Evolutionary conservation across 2,113 vertebrate species (phyloP), one percentile per base, ranked within the genome.

Genomic region (Saguinus midas): DNA sequence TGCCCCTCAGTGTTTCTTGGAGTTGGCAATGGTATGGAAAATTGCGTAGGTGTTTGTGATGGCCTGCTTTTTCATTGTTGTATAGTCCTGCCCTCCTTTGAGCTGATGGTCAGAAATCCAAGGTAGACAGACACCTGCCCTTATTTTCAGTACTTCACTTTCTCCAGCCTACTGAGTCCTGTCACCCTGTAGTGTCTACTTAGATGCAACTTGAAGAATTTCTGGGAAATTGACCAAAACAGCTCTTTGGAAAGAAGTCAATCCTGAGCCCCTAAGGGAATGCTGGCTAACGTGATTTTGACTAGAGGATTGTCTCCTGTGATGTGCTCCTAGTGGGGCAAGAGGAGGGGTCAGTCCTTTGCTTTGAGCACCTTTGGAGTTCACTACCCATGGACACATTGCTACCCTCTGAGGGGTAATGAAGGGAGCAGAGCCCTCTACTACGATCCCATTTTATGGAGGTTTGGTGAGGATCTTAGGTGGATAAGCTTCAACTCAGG

Each of bases 31-130:
- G 16, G 37, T 6, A 3, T 43, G 5, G 16, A 32, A 72, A 57
- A 12, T 7, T 20, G 45, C 0, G 1, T 4, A 43, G 68, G 52
- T 21, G 11, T 57, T 50, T 1, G 0, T 10, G 6, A 4, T n/a
- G 73, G 61, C 48, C 79, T 88, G 40, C 11, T n/a, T 79, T 78
- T 84, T 37, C 9, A 4, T 0, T 45, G 50, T 68, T 48, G 16
- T 66, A 3, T 21, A 10, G 43, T 35, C 32, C 18, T 86, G 70
- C 21, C 58, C 9, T 29, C 76, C 75, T 80, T n/a, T 0, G 13
- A 73, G 29, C 23, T 87, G n/a, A 35, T 66, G 25, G 32, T 6
- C 48, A 83, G 83, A 88, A 89, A 43, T 70, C 40, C 32, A 6
- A 12, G 35, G 17, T 16, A 37, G 93, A 57, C 14, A 37, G 93